Evolutionary conservation across 2,113 vertebrate genomes (phyloP).

Genomic region (Cichladusa arquata): DNA sequence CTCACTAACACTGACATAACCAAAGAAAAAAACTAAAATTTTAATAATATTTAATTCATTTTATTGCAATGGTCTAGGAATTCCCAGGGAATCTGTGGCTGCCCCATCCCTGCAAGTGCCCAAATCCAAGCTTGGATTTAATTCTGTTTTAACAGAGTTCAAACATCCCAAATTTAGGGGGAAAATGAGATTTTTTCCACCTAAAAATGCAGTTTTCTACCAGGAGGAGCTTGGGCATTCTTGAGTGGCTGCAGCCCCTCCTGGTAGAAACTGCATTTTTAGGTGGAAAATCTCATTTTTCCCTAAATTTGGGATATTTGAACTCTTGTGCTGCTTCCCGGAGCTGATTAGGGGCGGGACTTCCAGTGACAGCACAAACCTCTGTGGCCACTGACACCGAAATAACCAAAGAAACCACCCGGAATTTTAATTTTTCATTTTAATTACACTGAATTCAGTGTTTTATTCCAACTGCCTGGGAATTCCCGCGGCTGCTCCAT

Average conservation of each 20-base stretch:
- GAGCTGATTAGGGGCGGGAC: background rate
- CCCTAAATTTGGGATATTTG: background rate
- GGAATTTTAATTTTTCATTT: too few relatives aligned
- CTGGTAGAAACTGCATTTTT: background rate
- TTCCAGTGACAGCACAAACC: background rate
- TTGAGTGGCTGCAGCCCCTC: too few relatives aligned
- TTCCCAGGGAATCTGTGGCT: background rate
- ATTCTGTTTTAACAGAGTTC: too few relatives aligned
- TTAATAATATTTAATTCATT: accelerated
- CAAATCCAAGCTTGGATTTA: background rate
- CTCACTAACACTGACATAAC: too few relatives aligned
- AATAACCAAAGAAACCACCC: background rate
- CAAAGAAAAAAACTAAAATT: background rate
- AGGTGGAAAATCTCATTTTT: background rate
- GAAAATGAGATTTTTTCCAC: too few relatives aligned
- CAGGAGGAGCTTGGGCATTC: too few relatives aligned
- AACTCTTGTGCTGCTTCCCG: too few relatives aligned
- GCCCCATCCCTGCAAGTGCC: background rate
- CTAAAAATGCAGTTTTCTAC: too few relatives aligned
- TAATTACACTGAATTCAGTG: accelerated
- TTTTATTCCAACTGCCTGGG: accelerated
- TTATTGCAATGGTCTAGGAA: accelerated
- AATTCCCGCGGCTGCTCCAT: background rate
- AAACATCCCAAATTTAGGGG: too few relatives aligned
- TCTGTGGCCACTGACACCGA: too few relatives aligned